These are phyloP conservation scores for Hylaeus volcanicus DNA, from an alignment of 1,140 invertebrate species.

Conservation along the genomic window DNA sequence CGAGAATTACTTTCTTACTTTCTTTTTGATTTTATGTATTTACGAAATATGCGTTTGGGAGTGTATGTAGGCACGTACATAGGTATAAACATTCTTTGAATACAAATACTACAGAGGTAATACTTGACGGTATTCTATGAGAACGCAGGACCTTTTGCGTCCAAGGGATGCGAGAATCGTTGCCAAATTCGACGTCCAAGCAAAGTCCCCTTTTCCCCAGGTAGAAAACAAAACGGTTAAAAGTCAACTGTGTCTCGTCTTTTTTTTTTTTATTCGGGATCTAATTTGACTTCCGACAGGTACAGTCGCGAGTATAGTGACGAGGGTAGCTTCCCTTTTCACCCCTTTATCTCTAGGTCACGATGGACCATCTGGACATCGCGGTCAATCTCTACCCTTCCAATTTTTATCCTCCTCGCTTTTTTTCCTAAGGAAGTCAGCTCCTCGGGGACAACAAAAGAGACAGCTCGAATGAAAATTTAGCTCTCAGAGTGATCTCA, in stretches of 20 bases:
- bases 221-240: conserved; percentile 40
- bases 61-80: too few species aligned
- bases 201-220: not conserved
- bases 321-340: conserved; percentile 21
- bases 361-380: conserved; percentile 43
- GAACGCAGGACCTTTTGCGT: not conserved
- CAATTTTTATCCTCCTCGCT: not conserved
- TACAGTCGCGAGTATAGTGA: conserved; percentile 26
- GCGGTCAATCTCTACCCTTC: conserved; percentile 29
- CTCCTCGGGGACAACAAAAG: not conserved
- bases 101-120: too few species aligned
- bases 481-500: not conserved
- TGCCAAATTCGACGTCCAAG: not conserved
- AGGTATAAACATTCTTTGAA: too few species aligned
- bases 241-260: conserved; percentile 12
- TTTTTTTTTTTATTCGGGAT: conserved; percentile 22
- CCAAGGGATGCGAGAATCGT: not conserved
- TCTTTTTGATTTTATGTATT: too few species aligned
- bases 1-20: too few species aligned
- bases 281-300: conserved; percentile 38
- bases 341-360: not conserved
- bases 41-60: too few species aligned
- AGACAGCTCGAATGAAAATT: not conserved
- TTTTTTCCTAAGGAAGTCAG: not conserved
- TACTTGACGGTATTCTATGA: too few species aligned